phyloP scores from a whole-genome alignment of 2,113 vertebrate species.

The Campylomormyrus numenius region DNA sequence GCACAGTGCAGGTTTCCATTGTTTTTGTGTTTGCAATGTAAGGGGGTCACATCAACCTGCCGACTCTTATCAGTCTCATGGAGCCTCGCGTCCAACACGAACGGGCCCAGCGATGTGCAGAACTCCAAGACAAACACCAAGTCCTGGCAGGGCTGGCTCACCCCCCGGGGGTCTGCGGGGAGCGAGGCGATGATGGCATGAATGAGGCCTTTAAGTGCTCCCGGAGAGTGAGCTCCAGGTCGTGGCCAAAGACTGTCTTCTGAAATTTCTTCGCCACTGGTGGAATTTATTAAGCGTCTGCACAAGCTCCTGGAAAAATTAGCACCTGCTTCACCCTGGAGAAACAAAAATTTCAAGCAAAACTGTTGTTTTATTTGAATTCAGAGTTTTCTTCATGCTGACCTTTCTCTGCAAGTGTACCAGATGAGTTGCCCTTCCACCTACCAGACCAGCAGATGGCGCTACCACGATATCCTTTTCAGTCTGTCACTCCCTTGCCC shows the following conservation, averaged over 20 bases:
- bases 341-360: background rate
- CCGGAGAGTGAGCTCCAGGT: background rate
- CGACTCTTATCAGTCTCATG: background rate
- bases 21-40: background rate
- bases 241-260: background rate
- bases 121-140: background rate
- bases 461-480: background rate
- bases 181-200: background rate
- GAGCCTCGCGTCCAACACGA: background rate
- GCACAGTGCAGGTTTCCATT: background rate
- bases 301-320: background rate
- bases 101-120: background rate
- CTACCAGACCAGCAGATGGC: background rate
- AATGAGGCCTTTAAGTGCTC: constrained; percentile 2
- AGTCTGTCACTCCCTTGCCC: background rate
- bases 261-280: background rate
- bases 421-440: background rate
- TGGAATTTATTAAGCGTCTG: background rate
- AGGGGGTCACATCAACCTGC: background rate
- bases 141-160: background rate
- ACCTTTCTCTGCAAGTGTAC: background rate
- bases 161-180: background rate
- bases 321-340: constrained; percentile 1
- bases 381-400: background rate
- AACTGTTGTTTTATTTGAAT: background rate